These are phyloP conservation scores for Ictidomys tridecemlineatus DNA, from an alignment of 2,113 vertebrate species.

Conservation along the genomic window DNA sequence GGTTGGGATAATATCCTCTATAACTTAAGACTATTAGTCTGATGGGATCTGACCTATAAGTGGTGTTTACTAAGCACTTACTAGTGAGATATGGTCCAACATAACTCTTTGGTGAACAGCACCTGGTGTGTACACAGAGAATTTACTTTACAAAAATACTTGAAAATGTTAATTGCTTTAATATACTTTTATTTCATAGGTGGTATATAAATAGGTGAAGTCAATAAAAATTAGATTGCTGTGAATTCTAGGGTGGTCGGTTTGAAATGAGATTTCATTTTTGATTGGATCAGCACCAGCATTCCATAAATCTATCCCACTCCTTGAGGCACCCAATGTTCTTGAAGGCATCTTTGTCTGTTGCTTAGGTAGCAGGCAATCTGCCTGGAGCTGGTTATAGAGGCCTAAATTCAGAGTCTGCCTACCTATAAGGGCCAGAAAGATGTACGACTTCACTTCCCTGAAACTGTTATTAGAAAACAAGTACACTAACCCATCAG, in stretches of 20 bases:
- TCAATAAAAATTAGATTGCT: not conserved
- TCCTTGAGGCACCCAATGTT: not conserved
- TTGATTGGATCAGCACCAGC: not conserved
- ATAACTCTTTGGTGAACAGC: not conserved
- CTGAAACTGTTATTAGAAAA: slow-evolving; percentile 57
- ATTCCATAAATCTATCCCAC: not conserved
- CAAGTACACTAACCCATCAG: not conserved
- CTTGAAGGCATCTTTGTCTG: not conserved
- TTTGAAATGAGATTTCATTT: not conserved
- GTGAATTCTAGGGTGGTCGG: not conserved
- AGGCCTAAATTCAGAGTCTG: not conserved
- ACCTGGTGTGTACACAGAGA: not conserved
- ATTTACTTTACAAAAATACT: not conserved
- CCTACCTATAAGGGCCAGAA: not conserved
- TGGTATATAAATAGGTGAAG: not conserved
- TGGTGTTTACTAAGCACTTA: not conserved
- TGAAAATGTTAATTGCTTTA: slow-evolving; percentile 16
- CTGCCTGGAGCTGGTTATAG: slow-evolving; percentile 3
- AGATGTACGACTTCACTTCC: slow-evolving; percentile 59
- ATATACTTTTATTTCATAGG: not conserved
- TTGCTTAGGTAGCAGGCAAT: not conserved
- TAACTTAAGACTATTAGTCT: not conserved
- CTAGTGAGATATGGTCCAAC: not conserved
- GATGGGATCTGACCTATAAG: not conserved
- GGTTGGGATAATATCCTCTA: not conserved